These are phyloP conservation scores for Suncus etruscus DNA, from an alignment of 2,113 vertebrate genomes.

Conservation along the genomic window DNA sequence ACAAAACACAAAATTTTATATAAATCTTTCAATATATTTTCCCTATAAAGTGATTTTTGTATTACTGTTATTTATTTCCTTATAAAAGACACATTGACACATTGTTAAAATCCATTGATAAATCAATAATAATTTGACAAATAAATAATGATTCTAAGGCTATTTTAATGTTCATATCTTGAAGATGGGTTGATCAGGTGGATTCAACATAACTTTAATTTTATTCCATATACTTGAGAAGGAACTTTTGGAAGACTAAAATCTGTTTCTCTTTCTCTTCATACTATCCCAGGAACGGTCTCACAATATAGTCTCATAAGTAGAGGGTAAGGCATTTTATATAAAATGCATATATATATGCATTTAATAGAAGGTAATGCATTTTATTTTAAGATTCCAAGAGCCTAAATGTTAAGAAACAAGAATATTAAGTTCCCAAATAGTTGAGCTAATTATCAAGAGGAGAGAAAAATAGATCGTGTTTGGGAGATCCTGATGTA, in stretches of 20 bases:
- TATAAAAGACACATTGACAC: background rate
- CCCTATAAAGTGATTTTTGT: background rate
- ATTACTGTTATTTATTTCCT: background rate
- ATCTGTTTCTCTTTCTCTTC: background rate
- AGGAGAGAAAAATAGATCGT: background rate
- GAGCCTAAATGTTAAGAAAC: background rate
- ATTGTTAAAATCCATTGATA: background rate
- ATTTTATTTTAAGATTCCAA: background rate
- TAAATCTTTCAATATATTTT: slow-evolving; percentile 2
- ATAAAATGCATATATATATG: too few relatives aligned
- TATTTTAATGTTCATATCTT: background rate
- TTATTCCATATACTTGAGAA: background rate
- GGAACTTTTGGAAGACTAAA: background rate
- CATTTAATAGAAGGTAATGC: too few relatives aligned
- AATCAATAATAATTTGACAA: background rate
- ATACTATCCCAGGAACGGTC: background rate
- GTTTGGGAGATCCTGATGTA: too few relatives aligned
- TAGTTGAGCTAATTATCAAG: background rate
- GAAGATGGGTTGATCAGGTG: background rate
- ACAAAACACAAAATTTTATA: background rate
- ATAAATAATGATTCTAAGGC: background rate
- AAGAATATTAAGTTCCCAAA: background rate
- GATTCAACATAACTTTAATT: background rate
- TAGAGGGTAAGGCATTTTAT: background rate
- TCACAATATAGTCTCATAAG: background rate